Base-by-base conservation (phyloP, 1,140 invertebrate species). In the Yoshiicerus persimilis region DNA sequence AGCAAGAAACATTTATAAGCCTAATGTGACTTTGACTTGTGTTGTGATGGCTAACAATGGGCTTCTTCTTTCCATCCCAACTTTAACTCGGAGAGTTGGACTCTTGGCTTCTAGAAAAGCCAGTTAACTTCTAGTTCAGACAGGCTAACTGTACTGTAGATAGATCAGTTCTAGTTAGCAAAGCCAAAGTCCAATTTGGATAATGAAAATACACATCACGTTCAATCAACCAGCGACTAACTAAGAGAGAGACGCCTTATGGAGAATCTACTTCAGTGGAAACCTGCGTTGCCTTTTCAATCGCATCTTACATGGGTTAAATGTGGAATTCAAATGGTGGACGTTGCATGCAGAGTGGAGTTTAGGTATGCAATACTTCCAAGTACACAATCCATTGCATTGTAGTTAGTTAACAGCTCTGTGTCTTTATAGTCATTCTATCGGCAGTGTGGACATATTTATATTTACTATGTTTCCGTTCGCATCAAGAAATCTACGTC, bases 191-290 rank as follows among this genome's bases (percentile, higher is more conserved):
- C 86, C 86, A 87, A 56, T 87, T 56, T 39, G 41, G 34, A 87
- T 87, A 87, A 87, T 87, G 86, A 87, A 87, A 87, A 39, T 70
- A 87, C 86, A 87, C 39, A 77, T 87, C 86, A 87, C 23, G 86
- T 77, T 77, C 86, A 87, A 87, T 87, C 64, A 87, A 75, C 64
- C 66, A 64, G 11, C 66, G 30, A 30, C 66, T 41, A 77, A 77
- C 16, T 84, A 80, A n/a, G 75, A 80, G 75, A 80, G 75, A 32
- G 75, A 80, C 20, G 32, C 32, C 75, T n/a, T 36, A 30, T 70
- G 25, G 66, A 70, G 30, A 70, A 30, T 70, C 66, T 2, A 32
- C 75, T 80, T 36, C 75, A 5, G 32, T 34, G 27, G 32, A 4
- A 80, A 80, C 75, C 32, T 34, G 70, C 30, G 34, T 36, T 36